Conservation (phyloP, 2,797 vertebrate species). For the Clarias platycephalus region DNA sequence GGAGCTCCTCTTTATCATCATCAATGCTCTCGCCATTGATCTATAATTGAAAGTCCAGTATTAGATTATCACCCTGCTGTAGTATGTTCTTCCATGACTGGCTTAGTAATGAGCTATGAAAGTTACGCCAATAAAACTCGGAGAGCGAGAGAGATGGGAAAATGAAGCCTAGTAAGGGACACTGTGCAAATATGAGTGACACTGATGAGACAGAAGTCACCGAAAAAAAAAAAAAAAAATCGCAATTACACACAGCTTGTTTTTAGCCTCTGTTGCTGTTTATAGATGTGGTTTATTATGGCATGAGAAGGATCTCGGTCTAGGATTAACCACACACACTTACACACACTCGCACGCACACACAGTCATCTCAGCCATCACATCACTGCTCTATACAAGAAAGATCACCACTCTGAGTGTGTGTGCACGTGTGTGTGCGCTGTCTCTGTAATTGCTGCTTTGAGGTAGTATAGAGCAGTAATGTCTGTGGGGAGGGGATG, state of each 20-base stretch:
- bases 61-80: not conserved
- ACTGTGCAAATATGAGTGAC: not conserved
- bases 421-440: not conserved
- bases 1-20: not conserved
- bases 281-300: slow-evolving; percentile 10
- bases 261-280: slow-evolving; percentile 21
- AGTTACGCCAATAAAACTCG: not conserved
- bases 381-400: slow-evolving; percentile 11
- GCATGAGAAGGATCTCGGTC: not conserved
- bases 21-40: not conserved
- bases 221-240: not conserved
- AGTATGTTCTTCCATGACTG: slow-evolving; percentile 4
- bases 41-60: not conserved
- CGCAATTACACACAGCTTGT: slow-evolving; percentile 27
- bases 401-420: not conserved
- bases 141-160: not conserved
- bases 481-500: not conserved
- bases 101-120: slow-evolving; percentile 4
- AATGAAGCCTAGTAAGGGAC: not conserved
- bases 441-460: slow-evolving; percentile 31
- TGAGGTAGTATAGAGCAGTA: not conserved
- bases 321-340: not conserved
- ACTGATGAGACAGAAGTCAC: slow-evolving; percentile 22
- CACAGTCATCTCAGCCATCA: not conserved
- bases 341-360: not conserved